phyloP scores from a whole-genome alignment of 1,140 invertebrate species.

The Drosophila subobscura region DNA sequence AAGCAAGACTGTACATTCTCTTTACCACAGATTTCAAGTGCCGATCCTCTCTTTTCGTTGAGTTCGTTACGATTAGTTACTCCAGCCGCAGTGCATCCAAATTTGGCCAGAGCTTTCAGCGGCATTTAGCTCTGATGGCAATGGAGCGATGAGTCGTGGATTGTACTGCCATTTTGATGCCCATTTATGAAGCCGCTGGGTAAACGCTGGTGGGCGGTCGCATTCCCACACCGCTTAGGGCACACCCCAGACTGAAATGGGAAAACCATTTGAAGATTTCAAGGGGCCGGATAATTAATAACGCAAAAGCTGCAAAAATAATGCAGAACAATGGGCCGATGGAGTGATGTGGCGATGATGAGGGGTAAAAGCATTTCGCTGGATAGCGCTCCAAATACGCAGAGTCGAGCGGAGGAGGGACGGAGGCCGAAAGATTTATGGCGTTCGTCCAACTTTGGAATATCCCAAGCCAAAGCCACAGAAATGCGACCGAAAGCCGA shows the following conservation, averaged over 20 bases:
- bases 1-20: too few species aligned
- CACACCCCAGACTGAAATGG: constrained; percentile 26
- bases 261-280: constrained; percentile 32
- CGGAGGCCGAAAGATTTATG: constrained; percentile 58
- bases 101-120: constrained; percentile 36
- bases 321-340: constrained; percentile 65
- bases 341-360: background rate
- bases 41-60: background rate
- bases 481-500: background rate
- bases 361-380: constrained; percentile 69
- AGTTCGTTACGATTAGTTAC: constrained; percentile 17
- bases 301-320: constrained; percentile 63
- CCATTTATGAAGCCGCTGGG: constrained; percentile 16
- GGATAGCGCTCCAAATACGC: constrained; percentile 31
- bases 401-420: constrained; percentile 5
- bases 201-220: constrained; percentile 34
- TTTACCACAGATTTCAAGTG: background rate
- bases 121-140: constrained; percentile 24
- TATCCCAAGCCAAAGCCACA: constrained; percentile 54
- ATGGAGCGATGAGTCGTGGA: constrained; percentile 11
- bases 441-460: constrained; percentile 56
- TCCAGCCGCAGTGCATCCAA: constrained; percentile 24
- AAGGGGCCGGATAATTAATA: constrained; percentile 54
- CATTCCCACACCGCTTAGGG: constrained; percentile 27
- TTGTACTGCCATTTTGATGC: background rate